Evolutionary conservation across 2,888 invertebrate species (phyloP).

Genomic region (Oscheius sp.): DNA sequence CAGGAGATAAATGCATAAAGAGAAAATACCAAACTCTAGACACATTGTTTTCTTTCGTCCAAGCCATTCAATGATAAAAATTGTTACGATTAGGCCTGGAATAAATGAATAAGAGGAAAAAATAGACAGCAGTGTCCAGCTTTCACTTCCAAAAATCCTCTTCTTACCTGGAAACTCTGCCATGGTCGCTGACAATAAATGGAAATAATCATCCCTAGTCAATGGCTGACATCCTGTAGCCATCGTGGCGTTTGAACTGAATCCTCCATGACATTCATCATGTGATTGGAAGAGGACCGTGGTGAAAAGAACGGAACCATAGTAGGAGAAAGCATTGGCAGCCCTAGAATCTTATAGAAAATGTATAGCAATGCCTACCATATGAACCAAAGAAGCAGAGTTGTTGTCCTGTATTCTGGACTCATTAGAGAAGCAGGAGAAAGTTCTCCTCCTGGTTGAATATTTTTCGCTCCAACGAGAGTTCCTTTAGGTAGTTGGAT

Average conservation of each 20-base stretch:
- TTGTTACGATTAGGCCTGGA: constrained; percentile 85
- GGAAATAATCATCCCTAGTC: constrained; percentile 87
- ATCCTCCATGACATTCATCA: constrained; percentile 55
- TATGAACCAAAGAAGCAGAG: constrained; percentile 88
- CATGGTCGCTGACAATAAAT: constrained; percentile 89
- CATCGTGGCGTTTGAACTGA: constrained; percentile 51
- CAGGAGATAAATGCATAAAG: constrained; percentile 78
- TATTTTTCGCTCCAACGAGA: constrained; percentile 74
- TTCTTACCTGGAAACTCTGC: constrained; percentile 88
- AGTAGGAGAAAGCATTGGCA: constrained; percentile 89
- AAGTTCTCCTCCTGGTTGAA: neutral
- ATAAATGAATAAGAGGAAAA: constrained; percentile 33
- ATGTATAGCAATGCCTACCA: constrained; percentile 77
- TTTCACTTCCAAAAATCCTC: too few species aligned
- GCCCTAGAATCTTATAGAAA: constrained; percentile 41
- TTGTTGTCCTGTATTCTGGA: constrained; percentile 84
- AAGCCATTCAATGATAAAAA: constrained; percentile 86
- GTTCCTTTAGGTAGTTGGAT: constrained; percentile 87
- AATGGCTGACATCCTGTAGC: constrained; percentile 75
- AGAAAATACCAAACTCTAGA: constrained; percentile 86
- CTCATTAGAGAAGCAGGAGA: constrained; percentile 74
- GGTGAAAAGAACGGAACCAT: constrained; percentile 91
- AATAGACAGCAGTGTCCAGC: too few species aligned
- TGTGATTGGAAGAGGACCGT: constrained; percentile 85
- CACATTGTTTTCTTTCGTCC: constrained; percentile 93